Percentiles rank a stretch among this genome's conserved stretches.
These are phyloP conservation scores for Xylocampa areola DNA, from an alignment of 2,888 invertebrate species.

Conservation along the genomic window DNA sequence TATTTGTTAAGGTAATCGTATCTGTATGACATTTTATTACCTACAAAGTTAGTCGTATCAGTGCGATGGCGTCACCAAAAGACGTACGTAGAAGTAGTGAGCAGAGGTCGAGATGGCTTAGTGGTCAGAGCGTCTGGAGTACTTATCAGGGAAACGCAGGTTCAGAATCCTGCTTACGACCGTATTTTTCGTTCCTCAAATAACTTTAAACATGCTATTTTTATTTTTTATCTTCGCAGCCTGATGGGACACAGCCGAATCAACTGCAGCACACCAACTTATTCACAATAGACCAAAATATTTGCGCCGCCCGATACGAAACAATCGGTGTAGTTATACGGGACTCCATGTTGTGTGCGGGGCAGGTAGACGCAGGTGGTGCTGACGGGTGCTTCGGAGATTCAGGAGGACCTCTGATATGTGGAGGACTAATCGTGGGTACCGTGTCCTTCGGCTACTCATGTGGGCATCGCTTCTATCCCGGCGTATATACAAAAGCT, in stretches of 20 bases:
- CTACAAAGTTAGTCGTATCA: too few species aligned
- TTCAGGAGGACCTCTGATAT: slow-evolving; percentile 83
- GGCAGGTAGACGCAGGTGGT: slow-evolving; percentile 76
- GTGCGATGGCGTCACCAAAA: too few species aligned
- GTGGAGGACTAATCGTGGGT: slow-evolving; percentile 82
- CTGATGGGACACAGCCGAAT: slow-evolving; percentile 77
- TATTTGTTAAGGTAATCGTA: too few species aligned
- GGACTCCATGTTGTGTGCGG: slow-evolving; percentile 84
- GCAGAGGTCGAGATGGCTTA: too few species aligned
- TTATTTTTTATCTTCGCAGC: too few species aligned
- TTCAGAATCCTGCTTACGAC: too few species aligned
- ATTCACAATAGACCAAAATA: slow-evolving; percentile 71
- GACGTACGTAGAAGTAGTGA: too few species aligned
- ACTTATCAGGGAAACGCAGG: too few species aligned
- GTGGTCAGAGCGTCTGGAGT: too few species aligned
- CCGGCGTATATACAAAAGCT: slow-evolving; percentile 84
- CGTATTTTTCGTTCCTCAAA: too few species aligned
- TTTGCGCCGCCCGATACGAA: slow-evolving; percentile 75
- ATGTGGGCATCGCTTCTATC: slow-evolving; percentile 81
- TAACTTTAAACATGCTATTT: too few species aligned
- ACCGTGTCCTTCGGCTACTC: slow-evolving; percentile 84
- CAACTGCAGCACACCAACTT: slow-evolving; percentile 78
- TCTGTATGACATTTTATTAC: too few species aligned
- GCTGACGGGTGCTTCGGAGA: slow-evolving; percentile 85
- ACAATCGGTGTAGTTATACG: slow-evolving; percentile 76